Conservation (phyloP, 1,140 invertebrate genomes). For the Scaptomyza graminum region DNA sequence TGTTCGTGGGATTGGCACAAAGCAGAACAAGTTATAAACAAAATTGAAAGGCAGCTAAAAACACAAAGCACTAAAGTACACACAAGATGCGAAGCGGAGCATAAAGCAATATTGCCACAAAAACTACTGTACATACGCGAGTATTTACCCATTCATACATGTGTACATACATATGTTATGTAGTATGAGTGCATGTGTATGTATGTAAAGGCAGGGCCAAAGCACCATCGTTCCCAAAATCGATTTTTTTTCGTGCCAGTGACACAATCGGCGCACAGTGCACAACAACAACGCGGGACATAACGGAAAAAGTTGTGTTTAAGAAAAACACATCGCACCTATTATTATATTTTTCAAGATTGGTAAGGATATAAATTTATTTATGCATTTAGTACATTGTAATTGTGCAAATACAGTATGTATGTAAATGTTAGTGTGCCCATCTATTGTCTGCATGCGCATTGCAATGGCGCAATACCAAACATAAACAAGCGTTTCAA, state of each 20-base stretch:
- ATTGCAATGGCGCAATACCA: conserved; percentile 20
- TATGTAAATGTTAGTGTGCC: not conserved
- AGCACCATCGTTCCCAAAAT: conserved; percentile 65
- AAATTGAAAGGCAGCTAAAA: conserved; percentile 73
- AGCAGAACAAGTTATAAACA: conserved; percentile 78
- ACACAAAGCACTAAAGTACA: conserved; percentile 44
- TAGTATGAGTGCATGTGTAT: conserved; percentile 4
- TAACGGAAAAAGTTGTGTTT: conserved; percentile 3
- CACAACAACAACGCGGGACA: conserved; percentile 25
- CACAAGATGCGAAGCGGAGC: conserved; percentile 36
- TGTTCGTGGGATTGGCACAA: conserved; percentile 39
- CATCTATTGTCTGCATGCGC: not conserved
- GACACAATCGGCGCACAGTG: conserved; percentile 51
- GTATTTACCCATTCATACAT: not conserved
- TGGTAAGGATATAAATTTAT: conserved; percentile 12
- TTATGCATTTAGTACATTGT: not conserved
- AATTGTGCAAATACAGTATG: not conserved
- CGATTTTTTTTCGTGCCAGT: conserved; percentile 71
- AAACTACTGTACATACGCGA: conserved; percentile 28
- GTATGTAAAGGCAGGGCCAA: conserved; percentile 53
- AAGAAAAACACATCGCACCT: not conserved
- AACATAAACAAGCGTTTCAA: conserved; percentile 78
- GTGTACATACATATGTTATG: not conserved
- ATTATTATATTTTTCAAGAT: conserved; percentile 1
- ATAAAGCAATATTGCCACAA: conserved; percentile 46